Percentiles rank a stretch among this genome's conserved stretches.
phyloP scores from a whole-genome alignment of 1,140 invertebrate genomes.

The Dinoponera quadriceps region DNA sequence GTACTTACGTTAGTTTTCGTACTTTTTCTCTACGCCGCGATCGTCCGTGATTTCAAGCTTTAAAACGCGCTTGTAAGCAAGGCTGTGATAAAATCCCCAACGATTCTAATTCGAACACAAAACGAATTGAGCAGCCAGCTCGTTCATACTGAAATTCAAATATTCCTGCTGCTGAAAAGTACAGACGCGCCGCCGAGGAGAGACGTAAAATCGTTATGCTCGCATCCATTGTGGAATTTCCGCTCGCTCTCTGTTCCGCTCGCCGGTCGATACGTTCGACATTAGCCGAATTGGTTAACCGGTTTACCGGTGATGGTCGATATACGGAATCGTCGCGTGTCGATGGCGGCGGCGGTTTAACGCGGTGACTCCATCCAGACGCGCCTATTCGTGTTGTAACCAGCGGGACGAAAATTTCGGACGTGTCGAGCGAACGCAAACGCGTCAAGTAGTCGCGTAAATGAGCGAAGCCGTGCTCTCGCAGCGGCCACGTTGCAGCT shows the following conservation, averaged over 20 bases:
- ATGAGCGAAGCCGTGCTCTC: conserved; percentile 47
- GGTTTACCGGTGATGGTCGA: not conserved
- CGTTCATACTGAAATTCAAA: too few species aligned
- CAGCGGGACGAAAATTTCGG: conserved; percentile 49
- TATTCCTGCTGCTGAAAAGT: too few species aligned
- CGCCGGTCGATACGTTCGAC: not conserved
- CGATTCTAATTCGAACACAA: too few species aligned
- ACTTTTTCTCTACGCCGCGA: too few species aligned
- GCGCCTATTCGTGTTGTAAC: conserved; percentile 27
- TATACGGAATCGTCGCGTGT: conserved; percentile 34
- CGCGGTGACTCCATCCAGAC: conserved; percentile 38
- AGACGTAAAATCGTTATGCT: not conserved
- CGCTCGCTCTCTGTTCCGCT: conserved; percentile 7
- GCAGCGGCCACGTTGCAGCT: not conserved
- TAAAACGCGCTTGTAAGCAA: too few species aligned
- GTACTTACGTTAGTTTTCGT: too few species aligned
- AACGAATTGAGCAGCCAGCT: too few species aligned
- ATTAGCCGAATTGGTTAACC: conserved; percentile 45
- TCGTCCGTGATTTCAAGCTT: too few species aligned
- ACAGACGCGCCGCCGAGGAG: not conserved
- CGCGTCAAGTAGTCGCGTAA: conserved; percentile 23
- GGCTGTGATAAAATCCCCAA: too few species aligned
- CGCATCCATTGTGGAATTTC: conserved; percentile 7
- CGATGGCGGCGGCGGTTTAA: conserved; percentile 43
- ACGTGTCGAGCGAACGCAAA: conserved; percentile 1